Percentiles rank a stretch among this genome's conserved stretches.
Conservation (phyloP, 2,888 invertebrate genomes). For the Myathropa florea region DNA sequence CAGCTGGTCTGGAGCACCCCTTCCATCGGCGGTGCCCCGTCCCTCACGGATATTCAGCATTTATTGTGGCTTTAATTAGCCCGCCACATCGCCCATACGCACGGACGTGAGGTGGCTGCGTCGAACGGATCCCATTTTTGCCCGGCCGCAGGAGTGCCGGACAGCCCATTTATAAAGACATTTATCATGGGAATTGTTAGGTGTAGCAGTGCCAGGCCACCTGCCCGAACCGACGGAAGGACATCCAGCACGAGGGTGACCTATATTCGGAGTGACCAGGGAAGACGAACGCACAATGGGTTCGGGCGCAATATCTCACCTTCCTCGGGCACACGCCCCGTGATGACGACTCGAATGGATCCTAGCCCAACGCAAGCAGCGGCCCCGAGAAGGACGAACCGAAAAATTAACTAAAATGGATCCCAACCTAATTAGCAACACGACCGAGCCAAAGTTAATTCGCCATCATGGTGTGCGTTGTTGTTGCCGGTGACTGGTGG, state of each 20-base stretch:
- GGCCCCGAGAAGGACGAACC: slow-evolving; percentile 18
- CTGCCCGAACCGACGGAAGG: slow-evolving; percentile 35
- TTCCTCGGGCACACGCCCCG: not conserved
- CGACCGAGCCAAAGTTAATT: slow-evolving; percentile 50
- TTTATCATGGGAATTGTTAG: slow-evolving; percentile 62
- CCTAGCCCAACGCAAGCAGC: not conserved
- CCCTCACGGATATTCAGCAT: slow-evolving; percentile 7
- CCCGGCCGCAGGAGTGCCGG: slow-evolving; percentile 40
- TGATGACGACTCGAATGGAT: slow-evolving; percentile 11
- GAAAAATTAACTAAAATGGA: slow-evolving; percentile 57
- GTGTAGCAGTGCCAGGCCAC: slow-evolving; percentile 43
- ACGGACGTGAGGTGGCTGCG: slow-evolving; percentile 28
- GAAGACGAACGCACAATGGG: slow-evolving; percentile 29
- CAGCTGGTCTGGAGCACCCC: slow-evolving; percentile 6
- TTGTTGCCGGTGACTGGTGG: not conserved
- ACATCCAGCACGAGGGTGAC: slow-evolving; percentile 38
- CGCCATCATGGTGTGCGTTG: slow-evolving; percentile 1
- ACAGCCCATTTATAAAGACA: slow-evolving; percentile 64
- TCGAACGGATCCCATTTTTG: slow-evolving; percentile 16
- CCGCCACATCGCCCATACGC: not conserved
- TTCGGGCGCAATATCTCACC: slow-evolving; percentile 23
- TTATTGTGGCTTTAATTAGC: slow-evolving; percentile 60
- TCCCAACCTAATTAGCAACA: slow-evolving; percentile 65
- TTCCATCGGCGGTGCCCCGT: not conserved
- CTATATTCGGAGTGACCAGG: slow-evolving; percentile 38